Evolutionary conservation across 2,797 vertebrate genomes (phyloP), one percentile per base, ranked within the genome.

Genomic region (Alosa sapidissima): DNA sequence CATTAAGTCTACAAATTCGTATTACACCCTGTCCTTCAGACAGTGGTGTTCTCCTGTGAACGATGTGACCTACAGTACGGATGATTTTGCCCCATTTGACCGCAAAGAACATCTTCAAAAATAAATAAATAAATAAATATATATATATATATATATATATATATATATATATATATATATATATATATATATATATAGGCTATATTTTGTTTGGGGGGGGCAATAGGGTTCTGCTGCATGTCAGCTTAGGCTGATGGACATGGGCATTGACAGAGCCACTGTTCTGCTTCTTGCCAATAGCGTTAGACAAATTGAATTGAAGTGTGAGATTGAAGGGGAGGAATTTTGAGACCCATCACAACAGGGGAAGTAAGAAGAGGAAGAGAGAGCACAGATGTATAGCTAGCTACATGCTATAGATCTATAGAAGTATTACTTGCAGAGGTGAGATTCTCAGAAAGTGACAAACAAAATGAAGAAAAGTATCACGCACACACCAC

Each of bases 281-380:
- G 72, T 45, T 78, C 16, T 45, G 41, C 19, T 16, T 78, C 72
- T 47, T 47, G 72, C 72, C 72, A 78, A 78, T 78, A 78, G 36
- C 72, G 41, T 78, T 47, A 78, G 72, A 78, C 72, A 78, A 78
- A 47, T 47, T 33, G 68, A 36, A 72, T 72, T 78, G 72, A 78
- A 45, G 41, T 78, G 72, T 21, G 41, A 47, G 41, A 78, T 36
- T 78, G 68, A 75, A 75, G 68, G 33, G 33, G 28, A 24, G 60
- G 62, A 36, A 41, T 72, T 72, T 41, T 72, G 28, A 72, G 28
- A 24, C 33, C 13, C 14, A 14, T 14, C 21, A 28, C 8, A 68
- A 41, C 28, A 41, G 9, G 33, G 28, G 41, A 72, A 72, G 11
- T 33, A 68, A 68, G 28, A 28, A 28, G 72, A 21, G 7, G 28